Percentiles rank a stretch among this genome's conserved stretches.
Conservation (phyloP, 2,113 vertebrate genomes). For the Ariopsis seemanni region DNA sequence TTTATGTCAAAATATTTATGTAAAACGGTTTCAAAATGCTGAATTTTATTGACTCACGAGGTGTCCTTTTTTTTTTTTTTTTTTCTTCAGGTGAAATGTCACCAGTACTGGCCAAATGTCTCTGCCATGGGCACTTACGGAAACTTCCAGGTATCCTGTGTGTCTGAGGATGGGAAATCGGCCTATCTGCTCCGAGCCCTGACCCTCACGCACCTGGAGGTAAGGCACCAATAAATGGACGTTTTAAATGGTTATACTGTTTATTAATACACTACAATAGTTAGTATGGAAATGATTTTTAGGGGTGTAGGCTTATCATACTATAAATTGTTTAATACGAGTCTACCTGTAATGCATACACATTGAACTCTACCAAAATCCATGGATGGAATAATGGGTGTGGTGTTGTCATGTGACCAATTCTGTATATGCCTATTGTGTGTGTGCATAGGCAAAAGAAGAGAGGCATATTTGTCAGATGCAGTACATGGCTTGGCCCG, state of each 20-base stretch:
- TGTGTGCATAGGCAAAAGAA: constrained; percentile 80
- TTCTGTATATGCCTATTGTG: not conserved
- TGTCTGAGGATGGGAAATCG: constrained; percentile 92
- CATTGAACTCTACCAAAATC: not conserved
- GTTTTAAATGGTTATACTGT: not conserved
- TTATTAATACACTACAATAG: not conserved
- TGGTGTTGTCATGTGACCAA: not conserved
- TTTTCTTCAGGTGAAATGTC: constrained; percentile 87
- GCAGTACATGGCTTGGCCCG: constrained; percentile 96
- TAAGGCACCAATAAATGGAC: constrained; percentile 46
- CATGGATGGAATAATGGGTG: not conserved
- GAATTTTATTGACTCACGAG: not conserved
- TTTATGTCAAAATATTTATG: not conserved
- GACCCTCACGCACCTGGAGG: constrained; percentile 85
- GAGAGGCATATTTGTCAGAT: constrained; percentile 91
- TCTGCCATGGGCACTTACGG: constrained; percentile 84
- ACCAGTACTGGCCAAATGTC: constrained; percentile 97
- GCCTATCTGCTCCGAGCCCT: constrained; percentile 94
- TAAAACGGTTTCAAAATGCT: not conserved
- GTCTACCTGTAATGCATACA: not conserved
- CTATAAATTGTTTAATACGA: not conserved
- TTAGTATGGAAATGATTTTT: not conserved
- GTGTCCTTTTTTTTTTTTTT: not conserved
- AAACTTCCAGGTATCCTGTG: constrained; percentile 88
- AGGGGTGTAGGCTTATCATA: not conserved